Conservation (phyloP, 1,140 invertebrate genomes). For the Drosophila subpulchrella region DNA sequence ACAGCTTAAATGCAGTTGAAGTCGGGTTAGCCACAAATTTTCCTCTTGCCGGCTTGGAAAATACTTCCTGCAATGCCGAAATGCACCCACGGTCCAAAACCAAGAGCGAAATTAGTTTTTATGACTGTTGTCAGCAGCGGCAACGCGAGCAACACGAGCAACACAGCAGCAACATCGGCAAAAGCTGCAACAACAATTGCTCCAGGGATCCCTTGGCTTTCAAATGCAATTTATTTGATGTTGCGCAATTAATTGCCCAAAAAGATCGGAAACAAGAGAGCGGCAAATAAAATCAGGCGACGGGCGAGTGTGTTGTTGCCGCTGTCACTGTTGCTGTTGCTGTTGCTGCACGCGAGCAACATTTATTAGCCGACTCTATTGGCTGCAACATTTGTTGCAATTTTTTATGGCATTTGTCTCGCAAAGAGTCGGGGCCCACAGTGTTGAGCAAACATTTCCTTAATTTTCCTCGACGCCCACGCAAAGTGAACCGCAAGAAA, state of each 20-base stretch:
- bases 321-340: slow-evolving; percentile 27
- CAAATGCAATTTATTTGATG: slow-evolving; percentile 79
- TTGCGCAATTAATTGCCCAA: slow-evolving; percentile 77
- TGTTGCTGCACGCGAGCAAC: slow-evolving; percentile 53
- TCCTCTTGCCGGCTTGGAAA: slow-evolving; percentile 4
- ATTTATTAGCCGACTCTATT: slow-evolving; percentile 67
- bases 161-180: slow-evolving; percentile 19
- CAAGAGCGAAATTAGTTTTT: slow-evolving; percentile 72
- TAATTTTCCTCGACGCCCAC: slow-evolving; percentile 62
- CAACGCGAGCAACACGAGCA: slow-evolving; percentile 13
- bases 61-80: slow-evolving; percentile 40
- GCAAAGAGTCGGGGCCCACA: slow-evolving; percentile 9
- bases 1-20: slow-evolving; percentile 26
- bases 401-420: slow-evolving; percentile 65
- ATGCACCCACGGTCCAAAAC: slow-evolving; percentile 34
- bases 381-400: slow-evolving; percentile 76
- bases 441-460: slow-evolving; percentile 68
- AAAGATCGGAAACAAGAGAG: slow-evolving; percentile 42
- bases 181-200: slow-evolving; percentile 22
- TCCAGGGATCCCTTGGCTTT: slow-evolving; percentile 43
- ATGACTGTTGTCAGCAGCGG: slow-evolving; percentile 64
- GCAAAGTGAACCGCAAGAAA: slow-evolving; percentile 17
- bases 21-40: slow-evolving; percentile 37
- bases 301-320: slow-evolving; percentile 27
- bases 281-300: slow-evolving; percentile 41